A percentile compares a stretch with the other conserved stretches of the same genome.
phyloP scores from a whole-genome alignment of 1,140 invertebrate species.

The Lepidostoma basale region DNA sequence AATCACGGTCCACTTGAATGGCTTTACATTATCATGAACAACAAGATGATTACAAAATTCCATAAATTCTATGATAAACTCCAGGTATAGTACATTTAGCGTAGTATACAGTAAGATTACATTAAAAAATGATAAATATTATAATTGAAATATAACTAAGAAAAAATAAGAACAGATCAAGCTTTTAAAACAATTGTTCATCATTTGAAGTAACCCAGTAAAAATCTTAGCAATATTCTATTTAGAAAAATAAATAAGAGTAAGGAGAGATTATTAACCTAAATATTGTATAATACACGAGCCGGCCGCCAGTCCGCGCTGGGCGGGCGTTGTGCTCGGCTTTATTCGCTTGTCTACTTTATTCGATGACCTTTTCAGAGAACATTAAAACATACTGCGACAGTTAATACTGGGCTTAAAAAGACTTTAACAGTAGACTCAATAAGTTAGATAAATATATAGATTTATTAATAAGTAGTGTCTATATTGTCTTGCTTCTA shows the following conservation, averaged over 20 bases:
- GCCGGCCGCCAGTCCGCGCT: no score
- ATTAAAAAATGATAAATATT: background rate
- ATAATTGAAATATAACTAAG: background rate
- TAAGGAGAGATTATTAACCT: slow-evolving; percentile 20
- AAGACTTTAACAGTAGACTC: slow-evolving; percentile 35
- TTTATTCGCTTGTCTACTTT: background rate
- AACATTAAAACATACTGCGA: slow-evolving; percentile 14
- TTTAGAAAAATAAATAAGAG: slow-evolving; percentile 28
- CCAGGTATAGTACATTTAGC: slow-evolving; percentile 29
- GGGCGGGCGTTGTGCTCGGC: no score
- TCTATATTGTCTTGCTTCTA: slow-evolving; percentile 46
- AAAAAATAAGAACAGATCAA: background rate
- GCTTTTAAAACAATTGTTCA: slow-evolving; percentile 4
- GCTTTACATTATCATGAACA: background rate
- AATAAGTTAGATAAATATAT: slow-evolving; percentile 32
- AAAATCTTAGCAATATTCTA: slow-evolving; percentile 27
- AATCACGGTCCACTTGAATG: no score
- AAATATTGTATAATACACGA: slow-evolving; percentile 20
- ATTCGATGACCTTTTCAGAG: slow-evolving; percentile 18
- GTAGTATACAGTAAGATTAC: slow-evolving; percentile 22
- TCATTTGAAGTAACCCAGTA: slow-evolving; percentile 16
- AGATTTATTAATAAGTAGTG: slow-evolving; percentile 40
- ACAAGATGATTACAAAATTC: slow-evolving; percentile 6
- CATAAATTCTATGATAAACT: slow-evolving; percentile 12
- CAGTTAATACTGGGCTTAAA: slow-evolving; percentile 24